Base-by-base conservation (phyloP, 2,888 invertebrate species). In the Harpalus rubripes region DNA sequence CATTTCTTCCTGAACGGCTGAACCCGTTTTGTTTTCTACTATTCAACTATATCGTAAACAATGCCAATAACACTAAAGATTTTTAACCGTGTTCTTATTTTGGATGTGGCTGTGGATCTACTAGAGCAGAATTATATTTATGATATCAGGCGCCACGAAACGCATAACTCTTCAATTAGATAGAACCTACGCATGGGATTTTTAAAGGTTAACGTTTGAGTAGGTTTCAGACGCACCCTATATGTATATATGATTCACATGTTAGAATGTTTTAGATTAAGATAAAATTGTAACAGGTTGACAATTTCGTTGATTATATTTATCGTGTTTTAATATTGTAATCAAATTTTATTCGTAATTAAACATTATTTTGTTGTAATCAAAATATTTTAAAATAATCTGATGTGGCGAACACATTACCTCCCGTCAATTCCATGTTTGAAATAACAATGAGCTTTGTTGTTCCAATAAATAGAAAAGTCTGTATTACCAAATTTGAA, bases 131-230 rank as follows among this genome's bases (percentile, higher is more conserved):
- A 12, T 52, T 52, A 52, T 56, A n/a, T 56, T 56, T 56, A 56
- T 56, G 56, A n/a, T 56, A 4, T 56, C 59, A 22, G 16, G 26
- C 68, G 39, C 26, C 68, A 68, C 16, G 7, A 8, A 68, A n/a
- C 18, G 8, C 68, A 68, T 68, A 68, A 32, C n/a, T 68, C 68
- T 68, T 68, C 39, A 68, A 68, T 68, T 39, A 68, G 39, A 68
- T 68, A 15, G 68, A 68, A 7, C 68, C 68, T 68, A 68, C 68
- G 39, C 68, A 22, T 12, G 15, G 26, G n/a, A 22, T 68, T 68
- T 68, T 68, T 68, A 68, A 68, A 68, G 68, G 68, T 68, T 68
- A 68, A 68, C 18, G 7, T 68, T 7, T 10, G 18, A 16, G 39
- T 68, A 22, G 68, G 39, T 68, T 68, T 68, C 32, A 7, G 68